Evolutionary conservation across 2,113 vertebrate species (phyloP).

Genomic region (Balaenoptera acutorostrata): DNA sequence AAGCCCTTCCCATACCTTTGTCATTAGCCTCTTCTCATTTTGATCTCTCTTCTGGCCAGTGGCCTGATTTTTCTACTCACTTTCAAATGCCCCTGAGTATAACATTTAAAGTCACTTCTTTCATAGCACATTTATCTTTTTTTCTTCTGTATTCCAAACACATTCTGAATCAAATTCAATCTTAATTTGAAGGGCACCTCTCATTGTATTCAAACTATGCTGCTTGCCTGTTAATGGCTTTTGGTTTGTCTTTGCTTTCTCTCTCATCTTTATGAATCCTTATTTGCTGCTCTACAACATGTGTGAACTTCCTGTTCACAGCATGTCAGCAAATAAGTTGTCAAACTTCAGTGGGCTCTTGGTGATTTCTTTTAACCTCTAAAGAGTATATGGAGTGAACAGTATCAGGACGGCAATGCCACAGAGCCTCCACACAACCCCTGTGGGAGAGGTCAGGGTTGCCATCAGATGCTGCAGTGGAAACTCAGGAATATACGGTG

Average conservation of each 20-base stretch:
- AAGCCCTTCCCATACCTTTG: background rate
- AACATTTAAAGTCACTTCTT: background rate
- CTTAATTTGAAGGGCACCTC: background rate
- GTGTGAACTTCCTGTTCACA: background rate
- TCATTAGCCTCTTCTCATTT: background rate
- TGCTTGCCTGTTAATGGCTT: background rate
- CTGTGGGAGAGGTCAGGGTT: background rate
- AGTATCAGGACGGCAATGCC: background rate
- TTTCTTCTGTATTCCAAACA: background rate
- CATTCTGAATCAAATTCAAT: background rate
- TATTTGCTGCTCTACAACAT: background rate
- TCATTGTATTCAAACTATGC: background rate
- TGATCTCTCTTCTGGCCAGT: background rate
- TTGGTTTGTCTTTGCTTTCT: background rate
- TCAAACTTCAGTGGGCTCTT: background rate
- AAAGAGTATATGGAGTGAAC: background rate
- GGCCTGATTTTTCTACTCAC: background rate
- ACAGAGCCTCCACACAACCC: background rate
- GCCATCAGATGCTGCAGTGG: background rate
- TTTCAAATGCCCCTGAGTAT: background rate
- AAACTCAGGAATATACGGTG: background rate
- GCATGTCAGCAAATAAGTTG: background rate
- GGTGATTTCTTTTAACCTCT: constrained; percentile 10
- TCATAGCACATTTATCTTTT: background rate
- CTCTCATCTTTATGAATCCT: background rate